These are phyloP conservation scores for Lutjanus argentimaculatus DNA, from an alignment of 2,797 vertebrate species.

Conservation along the genomic window DNA sequence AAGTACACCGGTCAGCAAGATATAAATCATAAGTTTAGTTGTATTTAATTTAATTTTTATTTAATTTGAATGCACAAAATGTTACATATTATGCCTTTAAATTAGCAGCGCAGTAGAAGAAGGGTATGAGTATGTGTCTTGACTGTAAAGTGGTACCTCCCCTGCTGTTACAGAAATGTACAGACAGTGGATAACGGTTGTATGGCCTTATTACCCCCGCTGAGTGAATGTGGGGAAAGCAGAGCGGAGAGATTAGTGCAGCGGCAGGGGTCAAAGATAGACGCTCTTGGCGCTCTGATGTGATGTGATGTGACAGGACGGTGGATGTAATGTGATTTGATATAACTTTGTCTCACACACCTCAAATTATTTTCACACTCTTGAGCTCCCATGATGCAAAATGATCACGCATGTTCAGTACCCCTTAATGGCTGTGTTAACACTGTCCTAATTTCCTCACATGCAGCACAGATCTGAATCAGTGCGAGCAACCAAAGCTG, in stretches of 20 bases:
- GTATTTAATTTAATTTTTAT: no score
- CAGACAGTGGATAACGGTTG: constrained; percentile 29
- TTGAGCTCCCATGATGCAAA: constrained; percentile 13
- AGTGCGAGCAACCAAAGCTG: background rate
- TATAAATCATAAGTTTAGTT: no score
- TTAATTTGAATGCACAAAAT: no score
- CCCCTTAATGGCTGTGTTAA: background rate
- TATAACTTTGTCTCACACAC: constrained; percentile 18
- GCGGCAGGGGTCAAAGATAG: background rate
- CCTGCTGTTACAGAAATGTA: constrained; percentile 17
- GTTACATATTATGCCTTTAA: background rate
- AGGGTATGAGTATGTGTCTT: constrained; percentile 9
- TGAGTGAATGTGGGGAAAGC: background rate
- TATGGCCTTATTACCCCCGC: constrained; percentile 20
- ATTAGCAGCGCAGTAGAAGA: background rate
- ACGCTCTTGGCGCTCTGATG: constrained; percentile 10
- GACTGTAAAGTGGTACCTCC: constrained; percentile 27
- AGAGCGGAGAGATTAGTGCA: constrained; percentile 12
- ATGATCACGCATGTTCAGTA: background rate
- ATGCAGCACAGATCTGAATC: constrained; percentile 3
- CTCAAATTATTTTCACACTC: constrained; percentile 36
- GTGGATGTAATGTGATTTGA: constrained; percentile 22
- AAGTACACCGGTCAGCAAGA: no score
- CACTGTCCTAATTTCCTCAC: constrained; percentile 29
- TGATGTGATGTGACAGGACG: constrained; percentile 18